Evolutionary conservation across 2,888 invertebrate species (phyloP).

Genomic region (Craniophora ligustri): DNA sequence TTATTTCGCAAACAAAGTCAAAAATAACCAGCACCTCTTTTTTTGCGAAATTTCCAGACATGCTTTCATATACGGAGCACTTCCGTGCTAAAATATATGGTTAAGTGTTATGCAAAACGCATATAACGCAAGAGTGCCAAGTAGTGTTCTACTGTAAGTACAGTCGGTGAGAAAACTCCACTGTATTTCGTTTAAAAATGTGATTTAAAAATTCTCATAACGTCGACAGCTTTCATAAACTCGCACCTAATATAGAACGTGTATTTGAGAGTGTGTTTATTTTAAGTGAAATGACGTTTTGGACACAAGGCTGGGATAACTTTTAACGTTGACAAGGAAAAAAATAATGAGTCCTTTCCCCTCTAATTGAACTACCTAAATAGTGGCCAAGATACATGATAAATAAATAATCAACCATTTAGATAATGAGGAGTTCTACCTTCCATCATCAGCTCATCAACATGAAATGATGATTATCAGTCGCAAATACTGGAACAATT

Average conservation of each 20-base stretch:
- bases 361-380: too few relatives aligned
- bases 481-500: too few relatives aligned
- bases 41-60: conserved; percentile 53
- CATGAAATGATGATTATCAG: too few relatives aligned
- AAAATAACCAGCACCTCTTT: conserved; percentile 26
- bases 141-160: conserved; percentile 66
- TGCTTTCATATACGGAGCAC: conserved; percentile 55
- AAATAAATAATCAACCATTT: too few relatives aligned
- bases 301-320: background rate
- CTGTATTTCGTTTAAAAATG: conserved; percentile 46
- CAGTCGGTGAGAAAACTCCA: conserved; percentile 55
- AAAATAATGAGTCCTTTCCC: too few relatives aligned
- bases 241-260: conserved; percentile 26
- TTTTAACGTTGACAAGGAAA: too few relatives aligned
- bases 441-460: too few relatives aligned
- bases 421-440: too few relatives aligned
- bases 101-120: conserved; percentile 73
- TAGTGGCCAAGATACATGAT: too few relatives aligned
- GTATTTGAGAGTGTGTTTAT: conserved; percentile 12
- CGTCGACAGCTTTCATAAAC: conserved; percentile 33
- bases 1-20: conserved; percentile 15
- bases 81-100: conserved; percentile 63
- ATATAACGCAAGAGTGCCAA: conserved; percentile 73
- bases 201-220: conserved; percentile 47
- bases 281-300: background rate